phyloP scores from a whole-genome alignment of 2,797 vertebrate genomes.

The Zenarchopterus dispar region DNA sequence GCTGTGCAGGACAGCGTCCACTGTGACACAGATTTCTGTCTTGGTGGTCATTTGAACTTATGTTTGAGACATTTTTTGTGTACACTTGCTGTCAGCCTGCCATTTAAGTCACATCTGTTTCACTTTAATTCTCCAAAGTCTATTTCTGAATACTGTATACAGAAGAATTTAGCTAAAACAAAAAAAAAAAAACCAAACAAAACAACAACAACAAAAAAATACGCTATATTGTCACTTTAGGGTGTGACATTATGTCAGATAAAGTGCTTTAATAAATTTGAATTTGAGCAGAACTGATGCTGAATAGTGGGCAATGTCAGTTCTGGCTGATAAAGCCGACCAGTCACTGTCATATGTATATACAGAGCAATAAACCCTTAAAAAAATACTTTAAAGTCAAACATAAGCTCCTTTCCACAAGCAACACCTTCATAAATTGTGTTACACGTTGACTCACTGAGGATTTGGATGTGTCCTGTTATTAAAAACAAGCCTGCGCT shows the following conservation, averaged over 20 bases:
- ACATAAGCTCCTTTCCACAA: constrained; percentile 38
- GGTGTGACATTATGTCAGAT: no score
- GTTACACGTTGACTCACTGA: constrained; percentile 36
- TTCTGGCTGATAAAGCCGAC: neutral
- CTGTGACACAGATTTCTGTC: constrained; percentile 48
- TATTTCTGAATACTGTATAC: no score
- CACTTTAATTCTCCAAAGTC: no score
- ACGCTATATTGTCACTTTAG: no score
- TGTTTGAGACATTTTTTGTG: no score
- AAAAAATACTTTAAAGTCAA: constrained; percentile 14
- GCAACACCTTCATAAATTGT: constrained; percentile 40
- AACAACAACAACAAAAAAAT: no score
- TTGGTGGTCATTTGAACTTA: constrained; percentile 1
- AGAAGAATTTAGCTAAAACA: no score
- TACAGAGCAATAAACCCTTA: no score
- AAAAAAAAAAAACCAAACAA: no score
- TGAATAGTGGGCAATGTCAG: neutral
- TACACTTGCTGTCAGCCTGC: no score
- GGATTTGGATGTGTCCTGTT: constrained; percentile 41
- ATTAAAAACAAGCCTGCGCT: constrained; percentile 35
- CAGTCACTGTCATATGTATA: neutral
- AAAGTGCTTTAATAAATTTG: neutral
- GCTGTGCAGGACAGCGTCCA: constrained; percentile 26
- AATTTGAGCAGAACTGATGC: neutral
- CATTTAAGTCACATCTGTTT: no score